Conservation (phyloP, 2,113 vertebrate genomes). For the Ochotona curzoniae region DNA sequence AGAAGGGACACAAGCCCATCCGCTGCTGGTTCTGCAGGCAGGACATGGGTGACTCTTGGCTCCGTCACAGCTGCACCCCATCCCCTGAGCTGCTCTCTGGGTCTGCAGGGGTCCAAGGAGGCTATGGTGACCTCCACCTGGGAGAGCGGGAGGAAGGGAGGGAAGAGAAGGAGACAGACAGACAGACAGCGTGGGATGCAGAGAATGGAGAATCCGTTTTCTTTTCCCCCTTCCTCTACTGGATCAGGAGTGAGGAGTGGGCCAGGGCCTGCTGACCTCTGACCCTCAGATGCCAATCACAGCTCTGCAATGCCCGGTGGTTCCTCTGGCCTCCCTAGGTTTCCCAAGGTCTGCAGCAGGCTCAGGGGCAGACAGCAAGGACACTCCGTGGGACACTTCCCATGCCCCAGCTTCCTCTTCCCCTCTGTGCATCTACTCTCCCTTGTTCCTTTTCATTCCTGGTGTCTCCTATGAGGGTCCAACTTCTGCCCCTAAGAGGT, state of each 20-base stretch:
- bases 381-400: too few relatives aligned
- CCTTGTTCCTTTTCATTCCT: neutral
- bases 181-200: rapidly evolving
- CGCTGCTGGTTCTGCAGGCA: too few relatives aligned
- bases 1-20: neutral
- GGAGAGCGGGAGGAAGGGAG: neutral
- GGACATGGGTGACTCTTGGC: neutral
- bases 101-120: neutral
- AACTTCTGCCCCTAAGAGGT: neutral
- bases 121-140: neutral
- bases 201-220: neutral
- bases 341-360: too few relatives aligned
- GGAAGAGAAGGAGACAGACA: too few relatives aligned
- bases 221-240: neutral
- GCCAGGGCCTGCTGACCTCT: neutral
- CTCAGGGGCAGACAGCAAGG: neutral
- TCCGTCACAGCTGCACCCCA: too few relatives aligned
- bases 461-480: rapidly evolving
- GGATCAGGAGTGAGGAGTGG: neutral
- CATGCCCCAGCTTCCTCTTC: neutral
- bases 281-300: neutral
- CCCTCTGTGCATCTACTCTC: neutral
- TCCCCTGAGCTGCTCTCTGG: rapidly evolving
- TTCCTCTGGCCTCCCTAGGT: neutral
- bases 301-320: neutral